Evolutionary conservation across 92 coral and sea anemone species (phyloP), one percentile per base, ranked within the genome.

Genomic region (Diadumene lineata): DNA sequence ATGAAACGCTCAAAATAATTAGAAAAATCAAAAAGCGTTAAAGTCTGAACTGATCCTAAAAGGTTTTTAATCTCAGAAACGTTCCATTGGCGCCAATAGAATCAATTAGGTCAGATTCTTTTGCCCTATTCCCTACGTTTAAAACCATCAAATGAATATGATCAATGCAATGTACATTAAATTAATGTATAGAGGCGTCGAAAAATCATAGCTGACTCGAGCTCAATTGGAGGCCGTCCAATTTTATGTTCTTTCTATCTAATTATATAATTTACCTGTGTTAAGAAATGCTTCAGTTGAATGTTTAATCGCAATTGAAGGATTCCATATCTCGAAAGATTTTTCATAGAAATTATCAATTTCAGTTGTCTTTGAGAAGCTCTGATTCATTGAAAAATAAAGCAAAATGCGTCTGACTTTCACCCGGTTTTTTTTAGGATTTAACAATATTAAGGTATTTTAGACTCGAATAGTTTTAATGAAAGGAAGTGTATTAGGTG

Each of bases 71-170:
- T 58, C 64, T 58, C 23, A 58, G 22, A 58, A 58, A 58, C 64
- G 64, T 58, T 58, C 64, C 26, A 58, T 23, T 58, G 64, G 64
- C 64, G 64, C 64, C 64, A 58, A 32, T 6, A 58, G 64, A 58
- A 58, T 58, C 64, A 58, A 58, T 58, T 58, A 58, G 64, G 26
- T 9, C 2, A 9, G 31, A 30, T 22, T 22, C 22, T 10, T 7
- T 23, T 22, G 23, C 31, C 29, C 29, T 23, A n/a, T n/a, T n/a
- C n/a, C n/a, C n/a, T n/a, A n/a, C n/a, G 22, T 10, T 8, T 17
- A 58, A 23, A 53, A 16, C 58, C 17, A 22, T 58, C 10, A 58
- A 58, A 58, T 58, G 30, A 58, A 58, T 6, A 30, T 16, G 19
- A 53, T 10, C 64, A 26, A 58, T 58, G 26, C 64, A 26, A 3